phyloP scores from a whole-genome alignment of 2,888 invertebrate genomes.

The Kuschelorhynchus macadamiae region DNA sequence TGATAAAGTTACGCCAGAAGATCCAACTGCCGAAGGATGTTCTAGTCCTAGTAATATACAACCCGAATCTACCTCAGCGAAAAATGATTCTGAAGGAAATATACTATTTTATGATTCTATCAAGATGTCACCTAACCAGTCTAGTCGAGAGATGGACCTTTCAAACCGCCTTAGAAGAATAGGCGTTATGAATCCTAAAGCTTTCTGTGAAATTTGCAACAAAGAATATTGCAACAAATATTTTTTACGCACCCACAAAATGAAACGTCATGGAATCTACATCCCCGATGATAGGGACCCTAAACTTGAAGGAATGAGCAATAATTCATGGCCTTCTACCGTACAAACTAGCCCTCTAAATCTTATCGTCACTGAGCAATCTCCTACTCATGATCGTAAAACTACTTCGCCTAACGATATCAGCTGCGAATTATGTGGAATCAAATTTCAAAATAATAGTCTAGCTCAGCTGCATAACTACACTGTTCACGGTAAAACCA shows the following conservation, averaged over 20 bases:
- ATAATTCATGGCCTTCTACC: constrained; percentile 56
- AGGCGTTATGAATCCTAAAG: constrained; percentile 88
- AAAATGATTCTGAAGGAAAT: constrained; percentile 63
- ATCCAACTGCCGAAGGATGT: constrained; percentile 61
- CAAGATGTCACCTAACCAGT: constrained; percentile 65
- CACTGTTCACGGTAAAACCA: constrained; percentile 64
- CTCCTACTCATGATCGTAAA: constrained; percentile 70
- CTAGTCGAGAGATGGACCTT: constrained; percentile 78
- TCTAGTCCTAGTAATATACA: constrained; percentile 64
- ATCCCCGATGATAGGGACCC: constrained; percentile 73
- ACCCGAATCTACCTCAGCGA: constrained; percentile 65
- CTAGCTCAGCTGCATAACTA: constrained; percentile 67
- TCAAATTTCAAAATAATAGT: constrained; percentile 70
- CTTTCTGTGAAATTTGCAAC: constrained; percentile 94
- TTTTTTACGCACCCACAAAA: constrained; percentile 91
- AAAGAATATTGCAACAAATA: constrained; percentile 96
- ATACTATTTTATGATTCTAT: constrained; percentile 61
- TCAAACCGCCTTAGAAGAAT: constrained; percentile 82
- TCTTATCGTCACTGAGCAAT: constrained; percentile 79
- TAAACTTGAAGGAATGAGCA: constrained; percentile 66
- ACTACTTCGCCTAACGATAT: constrained; percentile 69
- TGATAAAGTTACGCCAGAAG: constrained; percentile 60
- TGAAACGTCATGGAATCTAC: constrained; percentile 91
- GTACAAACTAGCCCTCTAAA: constrained; percentile 85
- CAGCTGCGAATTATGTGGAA: constrained; percentile 70